phyloP scores from a whole-genome alignment of 2,888 invertebrate genomes.

The Tenthredo scrophulariae region DNA sequence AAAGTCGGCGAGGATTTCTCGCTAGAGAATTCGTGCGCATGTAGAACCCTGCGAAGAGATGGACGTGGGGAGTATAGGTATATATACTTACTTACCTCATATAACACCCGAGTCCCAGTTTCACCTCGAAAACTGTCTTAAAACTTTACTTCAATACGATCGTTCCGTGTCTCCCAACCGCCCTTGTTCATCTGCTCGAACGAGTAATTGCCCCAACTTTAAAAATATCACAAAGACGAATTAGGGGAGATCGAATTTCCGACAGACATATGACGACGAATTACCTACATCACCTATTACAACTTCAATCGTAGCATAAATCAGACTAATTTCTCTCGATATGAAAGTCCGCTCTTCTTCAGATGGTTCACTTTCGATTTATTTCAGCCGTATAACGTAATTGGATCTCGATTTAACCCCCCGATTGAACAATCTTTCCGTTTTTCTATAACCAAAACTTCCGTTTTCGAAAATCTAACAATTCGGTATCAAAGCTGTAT shows the following conservation, averaged over 20 bases:
- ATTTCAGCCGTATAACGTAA: background rate
- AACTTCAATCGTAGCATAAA: background rate
- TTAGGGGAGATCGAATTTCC: background rate
- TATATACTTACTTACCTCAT: background rate
- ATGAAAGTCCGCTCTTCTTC: background rate
- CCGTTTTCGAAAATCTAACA: too few relatives aligned
- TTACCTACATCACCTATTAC: background rate
- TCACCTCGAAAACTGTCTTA: conserved; percentile 11
- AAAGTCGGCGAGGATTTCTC: conserved; percentile 41
- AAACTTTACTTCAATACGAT: conserved; percentile 5
- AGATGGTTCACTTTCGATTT: background rate
- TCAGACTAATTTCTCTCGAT: background rate
- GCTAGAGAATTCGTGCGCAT: background rate
- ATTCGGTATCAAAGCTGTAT: too few relatives aligned
- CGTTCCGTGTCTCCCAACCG: background rate
- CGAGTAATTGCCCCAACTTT: conserved; percentile 11
- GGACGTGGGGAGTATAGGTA: background rate
- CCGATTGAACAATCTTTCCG: too few relatives aligned
- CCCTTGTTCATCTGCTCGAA: background rate
- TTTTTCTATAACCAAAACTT: too few relatives aligned
- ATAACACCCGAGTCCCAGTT: background rate
- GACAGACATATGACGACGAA: conserved; percentile 4
- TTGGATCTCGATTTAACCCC: too few relatives aligned
- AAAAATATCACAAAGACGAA: conserved; percentile 17
- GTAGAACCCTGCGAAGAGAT: background rate